Conservation (phyloP, 2,888 invertebrate species). For the Cloeon dipterum region DNA sequence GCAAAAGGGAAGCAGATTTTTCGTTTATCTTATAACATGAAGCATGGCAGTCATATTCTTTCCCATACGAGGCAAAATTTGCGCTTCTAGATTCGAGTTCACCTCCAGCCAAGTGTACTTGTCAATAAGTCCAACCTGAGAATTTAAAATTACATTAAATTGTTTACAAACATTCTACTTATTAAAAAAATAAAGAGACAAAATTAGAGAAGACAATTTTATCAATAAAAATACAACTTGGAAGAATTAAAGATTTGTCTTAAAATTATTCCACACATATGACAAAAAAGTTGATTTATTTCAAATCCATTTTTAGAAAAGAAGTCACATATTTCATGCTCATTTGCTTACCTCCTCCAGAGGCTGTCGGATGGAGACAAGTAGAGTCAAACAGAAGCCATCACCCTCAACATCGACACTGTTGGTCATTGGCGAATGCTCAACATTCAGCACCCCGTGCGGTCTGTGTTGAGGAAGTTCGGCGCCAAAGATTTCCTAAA, state of each 20-base stretch:
- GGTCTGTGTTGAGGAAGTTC: constrained; percentile 68
- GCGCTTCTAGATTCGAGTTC: constrained; percentile 39
- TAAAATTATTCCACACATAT: no score
- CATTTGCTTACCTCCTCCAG: constrained; percentile 55
- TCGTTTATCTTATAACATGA: constrained; percentile 58
- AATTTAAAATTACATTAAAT: no score
- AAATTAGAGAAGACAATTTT: no score
- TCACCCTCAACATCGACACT: constrained; percentile 23
- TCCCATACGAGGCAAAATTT: constrained; percentile 38
- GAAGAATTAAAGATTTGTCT: no score
- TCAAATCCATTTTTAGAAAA: no score
- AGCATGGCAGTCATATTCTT: constrained; percentile 60
- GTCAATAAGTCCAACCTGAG: constrained; percentile 44
- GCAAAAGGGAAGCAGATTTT: no score
- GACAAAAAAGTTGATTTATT: no score
- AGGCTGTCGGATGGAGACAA: constrained; percentile 64
- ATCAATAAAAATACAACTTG: no score
- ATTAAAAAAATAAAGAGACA: no score
- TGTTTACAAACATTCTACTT: no score
- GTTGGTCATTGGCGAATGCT: constrained; percentile 15
- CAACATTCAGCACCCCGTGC: constrained; percentile 50
- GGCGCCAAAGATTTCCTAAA: constrained; percentile 64
- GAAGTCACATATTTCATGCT: no score
- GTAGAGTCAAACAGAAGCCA: constrained; percentile 57
- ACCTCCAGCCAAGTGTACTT: constrained; percentile 81